Evolutionary conservation across 2,888 invertebrate species (phyloP).

Genomic region (Syrphus vitripennis): DNA sequence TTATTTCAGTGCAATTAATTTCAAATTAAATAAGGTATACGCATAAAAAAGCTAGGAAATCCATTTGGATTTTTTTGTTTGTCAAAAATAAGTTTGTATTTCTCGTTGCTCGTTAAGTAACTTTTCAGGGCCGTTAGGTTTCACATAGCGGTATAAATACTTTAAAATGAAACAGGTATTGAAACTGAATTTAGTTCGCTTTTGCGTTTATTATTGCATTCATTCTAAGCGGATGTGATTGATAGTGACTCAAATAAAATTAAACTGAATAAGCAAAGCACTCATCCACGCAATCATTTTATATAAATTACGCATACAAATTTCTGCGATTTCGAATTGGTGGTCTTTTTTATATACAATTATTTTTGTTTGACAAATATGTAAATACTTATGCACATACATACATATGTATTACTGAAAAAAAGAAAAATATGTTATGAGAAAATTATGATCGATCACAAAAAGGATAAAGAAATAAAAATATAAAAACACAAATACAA

Average conservation of each 20-base stretch:
- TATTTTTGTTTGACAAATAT: no score
- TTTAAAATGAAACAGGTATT: conserved; percentile 5
- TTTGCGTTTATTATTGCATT: conserved; percentile 30
- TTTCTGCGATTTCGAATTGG: no score
- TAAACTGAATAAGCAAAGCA: conserved; percentile 12
- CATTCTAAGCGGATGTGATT: conserved; percentile 24
- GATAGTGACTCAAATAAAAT: conserved; percentile 42
- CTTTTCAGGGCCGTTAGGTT: conserved; percentile 45
- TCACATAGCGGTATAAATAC: conserved; percentile 16
- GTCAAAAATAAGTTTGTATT: conserved; percentile 29
- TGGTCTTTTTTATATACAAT: no score
- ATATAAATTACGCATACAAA: conserved; percentile 1
- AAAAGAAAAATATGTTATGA: no score
- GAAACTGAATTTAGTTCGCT: conserved; percentile 20
- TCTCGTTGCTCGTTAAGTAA: conserved; percentile 28
- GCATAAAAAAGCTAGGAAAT: neutral
- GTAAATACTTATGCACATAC: no score
- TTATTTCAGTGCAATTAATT: neutral
- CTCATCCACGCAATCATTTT: neutral
- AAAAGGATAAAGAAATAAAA: no score
- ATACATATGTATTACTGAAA: no score
- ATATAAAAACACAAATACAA: no score
- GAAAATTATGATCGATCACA: no score
- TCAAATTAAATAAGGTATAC: conserved; percentile 8
- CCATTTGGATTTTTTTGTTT: conserved; percentile 30